phyloP scores from a whole-genome alignment of 2,888 invertebrate genomes.

The Vanessa cardui region DNA sequence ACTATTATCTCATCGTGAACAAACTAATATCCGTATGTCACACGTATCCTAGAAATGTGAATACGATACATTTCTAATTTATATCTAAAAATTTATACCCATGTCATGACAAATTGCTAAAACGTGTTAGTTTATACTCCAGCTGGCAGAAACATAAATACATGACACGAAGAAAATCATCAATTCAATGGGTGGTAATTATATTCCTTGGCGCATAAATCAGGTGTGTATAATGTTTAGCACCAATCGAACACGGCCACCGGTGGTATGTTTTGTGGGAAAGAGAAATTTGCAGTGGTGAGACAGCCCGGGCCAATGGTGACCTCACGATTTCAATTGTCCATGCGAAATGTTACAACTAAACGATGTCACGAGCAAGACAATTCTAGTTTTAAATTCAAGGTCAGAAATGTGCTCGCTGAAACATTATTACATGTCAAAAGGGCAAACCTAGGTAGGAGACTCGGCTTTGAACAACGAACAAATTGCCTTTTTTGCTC shows the following conservation, averaged over 20 bases:
- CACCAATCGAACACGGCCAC: constrained; percentile 57
- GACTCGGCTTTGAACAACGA: constrained; percentile 8
- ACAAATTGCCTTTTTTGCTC: constrained; percentile 21
- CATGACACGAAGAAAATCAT: constrained; percentile 7
- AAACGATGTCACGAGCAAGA: constrained; percentile 78
- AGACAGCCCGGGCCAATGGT: constrained; percentile 73
- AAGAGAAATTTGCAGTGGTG: constrained; percentile 77
- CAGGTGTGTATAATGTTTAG: constrained; percentile 35
- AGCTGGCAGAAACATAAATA: not conserved
- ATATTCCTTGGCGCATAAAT: constrained; percentile 32
- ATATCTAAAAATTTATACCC: not conserved
- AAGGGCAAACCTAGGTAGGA: constrained; percentile 19
- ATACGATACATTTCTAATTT: not conserved
- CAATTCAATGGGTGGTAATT: constrained; percentile 25
- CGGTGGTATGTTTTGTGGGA: constrained; percentile 64
- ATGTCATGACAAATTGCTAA: constrained; percentile 4
- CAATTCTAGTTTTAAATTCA: constrained; percentile 77
- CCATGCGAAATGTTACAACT: constrained; percentile 79
- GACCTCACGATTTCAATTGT: constrained; percentile 83
- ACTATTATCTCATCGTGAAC: constrained; percentile 3
- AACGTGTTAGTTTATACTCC: constrained; percentile 1
- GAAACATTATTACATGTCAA: constrained; percentile 52
- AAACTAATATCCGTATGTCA: not conserved
- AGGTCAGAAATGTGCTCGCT: constrained; percentile 72
- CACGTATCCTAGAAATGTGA: not conserved